A percentile compares a stretch with the other conserved stretches of the same genome.
phyloP scores from a whole-genome alignment of 2,113 vertebrate species.

The Cairina moschata region DNA sequence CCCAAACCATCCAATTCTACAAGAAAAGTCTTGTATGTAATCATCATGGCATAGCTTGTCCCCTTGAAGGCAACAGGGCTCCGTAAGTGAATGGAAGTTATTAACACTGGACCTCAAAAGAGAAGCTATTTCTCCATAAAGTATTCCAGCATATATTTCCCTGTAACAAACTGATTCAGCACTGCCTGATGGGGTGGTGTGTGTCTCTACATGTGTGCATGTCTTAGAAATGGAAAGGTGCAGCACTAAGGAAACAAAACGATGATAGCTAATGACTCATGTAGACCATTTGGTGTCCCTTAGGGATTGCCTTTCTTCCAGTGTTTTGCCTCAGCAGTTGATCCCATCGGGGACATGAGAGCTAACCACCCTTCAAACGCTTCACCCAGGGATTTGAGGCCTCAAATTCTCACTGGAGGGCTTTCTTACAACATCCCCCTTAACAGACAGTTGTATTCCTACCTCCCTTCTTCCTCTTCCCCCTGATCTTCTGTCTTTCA shows the following conservation, averaged over 20 bases:
- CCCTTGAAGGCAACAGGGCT: not conserved
- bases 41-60: not conserved
- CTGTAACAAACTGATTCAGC: not conserved
- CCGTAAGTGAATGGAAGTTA: not conserved
- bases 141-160: not conserved
- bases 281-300: not conserved
- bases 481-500: not conserved
- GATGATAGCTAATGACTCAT: not conserved
- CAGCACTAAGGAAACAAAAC: not conserved
- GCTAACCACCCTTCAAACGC: not conserved
- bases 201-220: rapidly evolving
- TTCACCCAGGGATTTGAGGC: not conserved
- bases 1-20: not conserved
- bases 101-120: not conserved
- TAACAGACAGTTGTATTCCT: not conserved
- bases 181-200: not conserved
- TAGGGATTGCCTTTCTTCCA: not conserved
- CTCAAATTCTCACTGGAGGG: not conserved
- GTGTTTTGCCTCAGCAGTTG: not conserved
- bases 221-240: not conserved
- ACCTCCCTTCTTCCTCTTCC: not conserved
- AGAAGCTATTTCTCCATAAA: not conserved
- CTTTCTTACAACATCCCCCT: not conserved
- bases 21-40: not conserved
- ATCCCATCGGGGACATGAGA: rapidly evolving